Conservation (phyloP, 2,113 vertebrate species). For the Centropristis striata region DNA sequence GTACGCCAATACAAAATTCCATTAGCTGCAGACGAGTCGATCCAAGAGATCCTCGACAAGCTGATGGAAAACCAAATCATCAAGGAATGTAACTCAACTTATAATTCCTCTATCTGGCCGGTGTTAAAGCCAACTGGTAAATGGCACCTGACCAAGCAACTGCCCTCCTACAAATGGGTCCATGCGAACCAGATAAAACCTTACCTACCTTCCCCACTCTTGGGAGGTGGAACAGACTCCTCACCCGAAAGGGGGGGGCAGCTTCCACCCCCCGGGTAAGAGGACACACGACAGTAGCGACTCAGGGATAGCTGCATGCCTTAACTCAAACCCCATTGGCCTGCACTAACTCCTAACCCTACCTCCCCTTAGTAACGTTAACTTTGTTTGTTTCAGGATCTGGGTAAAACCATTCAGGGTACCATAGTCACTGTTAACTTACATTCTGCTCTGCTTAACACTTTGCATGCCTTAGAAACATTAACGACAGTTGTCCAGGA, state of each 20-base stretch:
- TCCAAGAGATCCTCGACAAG: background rate
- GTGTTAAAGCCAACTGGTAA: too few species aligned
- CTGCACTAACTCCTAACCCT: too few species aligned
- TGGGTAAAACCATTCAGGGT: background rate
- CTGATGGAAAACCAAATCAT: background rate
- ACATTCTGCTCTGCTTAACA: background rate
- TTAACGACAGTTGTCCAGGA: background rate
- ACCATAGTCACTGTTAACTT: background rate
- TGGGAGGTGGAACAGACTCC: too few species aligned
- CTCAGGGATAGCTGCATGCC: background rate
- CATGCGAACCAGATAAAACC: background rate
- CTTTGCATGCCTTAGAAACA: background rate
- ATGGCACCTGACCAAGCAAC: background rate
- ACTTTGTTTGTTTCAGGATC: background rate
- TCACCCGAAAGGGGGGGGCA: too few species aligned
- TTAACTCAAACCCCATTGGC: too few species aligned
- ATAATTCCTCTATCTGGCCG: too few species aligned
- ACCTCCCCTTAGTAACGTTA: too few species aligned
- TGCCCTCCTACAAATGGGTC: background rate
- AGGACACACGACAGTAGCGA: background rate
- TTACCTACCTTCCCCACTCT: background rate
- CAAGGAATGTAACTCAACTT: background rate
- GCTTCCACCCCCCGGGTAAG: background rate
- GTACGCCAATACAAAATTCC: background rate
- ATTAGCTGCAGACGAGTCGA: background rate